phyloP scores from a whole-genome alignment of 2,113 vertebrate species.

The Loxodonta africana region DNA sequence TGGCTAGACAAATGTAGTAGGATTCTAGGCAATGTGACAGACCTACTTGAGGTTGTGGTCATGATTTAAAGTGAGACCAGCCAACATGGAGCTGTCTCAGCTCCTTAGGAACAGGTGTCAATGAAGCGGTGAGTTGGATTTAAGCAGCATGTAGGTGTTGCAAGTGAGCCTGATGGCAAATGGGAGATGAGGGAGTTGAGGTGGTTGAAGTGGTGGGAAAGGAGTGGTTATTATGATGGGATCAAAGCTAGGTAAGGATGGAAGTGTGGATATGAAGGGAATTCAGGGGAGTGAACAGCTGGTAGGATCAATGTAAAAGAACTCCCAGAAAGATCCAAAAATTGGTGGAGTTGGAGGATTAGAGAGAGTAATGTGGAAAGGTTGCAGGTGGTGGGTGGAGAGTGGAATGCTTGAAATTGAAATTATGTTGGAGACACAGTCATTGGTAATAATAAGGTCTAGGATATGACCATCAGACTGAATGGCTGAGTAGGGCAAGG shows the following conservation, averaged over 20 bases:
- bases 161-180: not conserved
- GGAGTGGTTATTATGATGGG: not conserved
- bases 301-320: not conserved
- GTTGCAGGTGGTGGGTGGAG: not conserved
- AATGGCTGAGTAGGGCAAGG: not conserved
- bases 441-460: not conserved
- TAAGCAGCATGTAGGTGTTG: not conserved
- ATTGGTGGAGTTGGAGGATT: not conserved
- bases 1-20: not conserved
- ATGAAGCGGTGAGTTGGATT: not conserved
- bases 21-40: not conserved
- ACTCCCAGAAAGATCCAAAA: not conserved
- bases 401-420: conserved; percentile 2
- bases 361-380: not conserved
- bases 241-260: not conserved
- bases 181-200: not conserved
- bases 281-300: not conserved
- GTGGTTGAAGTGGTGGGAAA: not conserved
- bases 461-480: not conserved
- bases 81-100: not conserved
- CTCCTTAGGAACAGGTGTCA: not conserved
- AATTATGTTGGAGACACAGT: not conserved
- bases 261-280: not conserved
- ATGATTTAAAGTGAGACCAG: not conserved
- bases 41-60: not conserved